These are phyloP conservation scores for Nannoperca obscura DNA, from an alignment of 2,797 vertebrate genomes.

Conservation along the genomic window DNA sequence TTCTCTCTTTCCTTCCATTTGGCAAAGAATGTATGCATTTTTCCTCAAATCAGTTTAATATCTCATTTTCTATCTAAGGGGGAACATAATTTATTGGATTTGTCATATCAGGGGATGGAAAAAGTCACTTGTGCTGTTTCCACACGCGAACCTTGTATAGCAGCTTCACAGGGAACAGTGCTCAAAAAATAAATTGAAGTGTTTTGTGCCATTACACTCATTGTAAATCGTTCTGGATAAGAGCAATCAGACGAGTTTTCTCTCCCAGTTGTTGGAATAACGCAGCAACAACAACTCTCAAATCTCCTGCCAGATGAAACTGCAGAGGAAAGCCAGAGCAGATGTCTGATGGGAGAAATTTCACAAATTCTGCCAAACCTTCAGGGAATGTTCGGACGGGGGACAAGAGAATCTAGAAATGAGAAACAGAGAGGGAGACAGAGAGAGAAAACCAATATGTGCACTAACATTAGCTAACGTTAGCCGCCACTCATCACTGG, in stretches of 20 bases:
- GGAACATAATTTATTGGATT: constrained; percentile 10
- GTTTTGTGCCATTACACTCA: constrained; percentile 31
- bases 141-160: background rate
- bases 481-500: no score
- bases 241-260: constrained; percentile 59
- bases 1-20: background rate
- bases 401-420: constrained; percentile 39
- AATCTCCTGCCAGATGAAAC: constrained; percentile 67
- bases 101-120: constrained; percentile 2
- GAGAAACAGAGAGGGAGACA: constrained; percentile 29
- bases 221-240: constrained; percentile 44
- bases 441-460: background rate
- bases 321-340: constrained; percentile 75
- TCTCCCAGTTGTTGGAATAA: constrained; percentile 76
- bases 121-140: background rate
- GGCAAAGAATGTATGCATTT: background rate
- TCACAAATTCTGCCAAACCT: constrained; percentile 70
- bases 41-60: background rate
- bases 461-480: no score
- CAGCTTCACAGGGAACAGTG: constrained; percentile 7
- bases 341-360: constrained; percentile 71
- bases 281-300: constrained; percentile 65
- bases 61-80: constrained; percentile 8
- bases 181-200: constrained; percentile 25
- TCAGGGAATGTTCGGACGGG: constrained; percentile 47